Base-by-base conservation (phyloP, 2,888 invertebrate species). In the Synergus laeviventris region DNA sequence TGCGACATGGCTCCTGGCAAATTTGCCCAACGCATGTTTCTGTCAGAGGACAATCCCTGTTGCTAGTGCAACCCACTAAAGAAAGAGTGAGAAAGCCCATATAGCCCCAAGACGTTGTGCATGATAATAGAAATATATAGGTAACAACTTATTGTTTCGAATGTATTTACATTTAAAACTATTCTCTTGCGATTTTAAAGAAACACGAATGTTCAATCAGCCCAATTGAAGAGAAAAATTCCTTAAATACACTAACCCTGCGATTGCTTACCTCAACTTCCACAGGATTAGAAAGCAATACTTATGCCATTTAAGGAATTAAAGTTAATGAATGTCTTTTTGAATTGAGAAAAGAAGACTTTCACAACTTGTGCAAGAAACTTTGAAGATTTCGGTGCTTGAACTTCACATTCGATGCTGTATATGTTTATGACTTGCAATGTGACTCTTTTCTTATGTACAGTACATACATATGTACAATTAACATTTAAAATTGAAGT, bases 1-100 rank as follows among this genome's bases (percentile, higher is more conserved):
- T 93, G 89, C 95, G 95, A 91, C 97, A 97, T 64, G 97, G 97
- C 92, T 95, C 95, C 91, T 96, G 96, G 91, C 97, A 97, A 91
- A 94, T 94, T 89, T 94, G 93, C 91, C 95, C 95, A 91, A 97
- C 94, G 92, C 97, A 98, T 89, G 96, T 96, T 92, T 97, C 96
- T 82, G 95, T 96, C 89, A 95, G 91, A 82, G 94, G 94, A 91
- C 98, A 98, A 89, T 97, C 97, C 91, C 95, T 94, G 92, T 97
- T 95, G 90, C 93, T 94, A 90, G 94, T 94, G 94, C 98, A 98
- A 94, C 95, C 95, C 92, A 94, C 97, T 97, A 89, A 76, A 83
- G 81, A 83, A 81, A 86, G 80, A 82, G 85, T 85, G 84, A 86
- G 77, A 85, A 86, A 88, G 87, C 90, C 90, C 89, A 85, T 89